Percentiles rank a stretch among this genome's conserved stretches.
Conservation (phyloP, 2,797 vertebrate species). For the Selene dorsalis region DNA sequence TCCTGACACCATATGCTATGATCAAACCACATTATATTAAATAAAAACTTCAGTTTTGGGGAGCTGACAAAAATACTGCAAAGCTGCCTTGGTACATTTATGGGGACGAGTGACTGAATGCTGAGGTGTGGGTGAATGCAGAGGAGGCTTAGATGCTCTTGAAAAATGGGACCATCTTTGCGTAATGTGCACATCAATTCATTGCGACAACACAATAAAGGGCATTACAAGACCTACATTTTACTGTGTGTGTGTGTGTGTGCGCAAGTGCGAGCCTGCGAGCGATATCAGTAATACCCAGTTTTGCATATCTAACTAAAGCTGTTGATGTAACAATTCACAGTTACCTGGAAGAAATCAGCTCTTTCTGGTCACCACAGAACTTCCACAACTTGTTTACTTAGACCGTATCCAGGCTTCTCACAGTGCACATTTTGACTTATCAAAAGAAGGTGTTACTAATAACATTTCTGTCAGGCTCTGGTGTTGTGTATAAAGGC, state of each 20-base stretch:
- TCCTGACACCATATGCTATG: not conserved
- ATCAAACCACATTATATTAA: not conserved
- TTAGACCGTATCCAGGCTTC: not conserved
- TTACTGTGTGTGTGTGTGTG: not conserved
- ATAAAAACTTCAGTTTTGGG: not conserved
- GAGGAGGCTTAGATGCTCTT: slow-evolving; percentile 9
- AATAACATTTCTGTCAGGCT: slow-evolving; percentile 2
- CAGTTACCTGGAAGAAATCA: not conserved
- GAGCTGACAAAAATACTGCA: not conserved
- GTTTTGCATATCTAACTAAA: not conserved
- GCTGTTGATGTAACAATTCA: slow-evolving; percentile 6
- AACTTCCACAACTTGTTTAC: not conserved
- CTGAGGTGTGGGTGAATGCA: slow-evolving; percentile 17
- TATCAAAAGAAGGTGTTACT: not conserved
- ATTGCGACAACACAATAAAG: slow-evolving; percentile 23
- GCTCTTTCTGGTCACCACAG: not conserved
- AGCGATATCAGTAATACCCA: not conserved
- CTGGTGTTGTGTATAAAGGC: not conserved
- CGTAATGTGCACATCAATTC: slow-evolving; percentile 10
- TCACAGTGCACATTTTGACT: slow-evolving; percentile 1
- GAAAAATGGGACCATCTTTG: slow-evolving; percentile 27
- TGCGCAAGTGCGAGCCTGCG: too few relatives aligned
- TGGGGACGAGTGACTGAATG: slow-evolving; percentile 3
- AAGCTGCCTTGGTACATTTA: not conserved
- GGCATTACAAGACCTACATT: slow-evolving; percentile 13